Evolutionary conservation across 2,888 invertebrate genomes (phyloP).

Genomic region (Nasonia oneida): DNA sequence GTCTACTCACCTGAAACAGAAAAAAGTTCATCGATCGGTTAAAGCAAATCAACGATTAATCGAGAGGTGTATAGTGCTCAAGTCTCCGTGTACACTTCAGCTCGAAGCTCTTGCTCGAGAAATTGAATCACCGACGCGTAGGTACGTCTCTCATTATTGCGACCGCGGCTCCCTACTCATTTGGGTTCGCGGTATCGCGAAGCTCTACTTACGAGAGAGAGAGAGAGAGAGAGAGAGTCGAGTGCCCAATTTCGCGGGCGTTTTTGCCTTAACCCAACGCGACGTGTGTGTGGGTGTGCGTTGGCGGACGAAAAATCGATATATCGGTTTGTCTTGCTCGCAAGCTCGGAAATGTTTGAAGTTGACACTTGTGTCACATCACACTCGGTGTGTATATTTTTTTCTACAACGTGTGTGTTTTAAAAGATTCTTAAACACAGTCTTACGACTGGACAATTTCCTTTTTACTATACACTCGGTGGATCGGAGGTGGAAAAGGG

Average conservation of each 20-base stretch:
- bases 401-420: neutral
- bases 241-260: constrained; percentile 35
- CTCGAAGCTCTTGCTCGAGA: neutral
- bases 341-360: neutral
- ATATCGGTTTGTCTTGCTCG: constrained; percentile 32
- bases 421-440: neutral
- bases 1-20: neutral
- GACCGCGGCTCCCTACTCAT: neutral
- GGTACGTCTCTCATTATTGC: neutral
- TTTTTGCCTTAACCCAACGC: constrained; percentile 2
- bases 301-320: constrained; percentile 6
- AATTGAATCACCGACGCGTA: constrained; percentile 33
- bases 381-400: neutral
- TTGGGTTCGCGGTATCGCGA: neutral
- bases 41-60: too few species aligned
- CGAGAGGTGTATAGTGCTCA: neutral
- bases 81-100: neutral
- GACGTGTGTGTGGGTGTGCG: neutral
- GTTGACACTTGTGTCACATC: neutral
- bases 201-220: neutral
- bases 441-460: neutral
- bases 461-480: neutral
- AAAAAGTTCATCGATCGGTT: neutral
- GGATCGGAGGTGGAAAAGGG: neutral
- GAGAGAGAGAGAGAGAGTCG: neutral